phyloP scores from a whole-genome alignment of 2,113 vertebrate species.

The Gila orcuttii region DNA sequence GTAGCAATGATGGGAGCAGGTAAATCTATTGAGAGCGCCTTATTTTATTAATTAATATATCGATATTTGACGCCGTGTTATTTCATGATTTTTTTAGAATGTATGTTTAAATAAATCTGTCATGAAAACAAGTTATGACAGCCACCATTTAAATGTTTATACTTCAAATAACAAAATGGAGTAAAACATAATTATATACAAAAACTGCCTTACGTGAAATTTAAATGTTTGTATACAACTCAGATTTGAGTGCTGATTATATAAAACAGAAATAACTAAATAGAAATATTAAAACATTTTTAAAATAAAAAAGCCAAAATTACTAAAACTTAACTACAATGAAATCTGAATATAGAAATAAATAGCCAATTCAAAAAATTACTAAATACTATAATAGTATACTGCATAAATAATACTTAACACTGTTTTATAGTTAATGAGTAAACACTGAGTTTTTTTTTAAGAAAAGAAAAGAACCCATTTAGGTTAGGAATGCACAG shows the following conservation, averaged over 20 bases:
- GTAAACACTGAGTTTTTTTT: neutral
- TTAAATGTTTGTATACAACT: neutral
- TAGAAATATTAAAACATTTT: neutral
- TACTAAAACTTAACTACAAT: neutral
- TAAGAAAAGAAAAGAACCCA: neutral
- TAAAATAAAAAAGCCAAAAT: neutral
- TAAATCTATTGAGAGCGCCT: too few relatives aligned
- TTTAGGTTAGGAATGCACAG: neutral
- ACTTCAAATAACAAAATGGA: neutral
- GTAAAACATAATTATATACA: neutral
- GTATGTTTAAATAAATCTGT: neutral
- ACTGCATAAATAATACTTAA: neutral
- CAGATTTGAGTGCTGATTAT: neutral
- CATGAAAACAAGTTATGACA: neutral
- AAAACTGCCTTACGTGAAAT: neutral
- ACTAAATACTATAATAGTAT: neutral
- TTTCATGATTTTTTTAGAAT: neutral
- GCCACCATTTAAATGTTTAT: neutral
- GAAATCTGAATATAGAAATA: neutral
- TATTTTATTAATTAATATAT: too few relatives aligned
- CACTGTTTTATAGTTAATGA: neutral
- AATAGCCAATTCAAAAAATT: neutral
- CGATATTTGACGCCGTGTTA: too few relatives aligned
- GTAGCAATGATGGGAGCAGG: too few relatives aligned
- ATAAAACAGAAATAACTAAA: neutral